Conservation (phyloP, 2,113 vertebrate genomes). For the Upupa epops region DNA sequence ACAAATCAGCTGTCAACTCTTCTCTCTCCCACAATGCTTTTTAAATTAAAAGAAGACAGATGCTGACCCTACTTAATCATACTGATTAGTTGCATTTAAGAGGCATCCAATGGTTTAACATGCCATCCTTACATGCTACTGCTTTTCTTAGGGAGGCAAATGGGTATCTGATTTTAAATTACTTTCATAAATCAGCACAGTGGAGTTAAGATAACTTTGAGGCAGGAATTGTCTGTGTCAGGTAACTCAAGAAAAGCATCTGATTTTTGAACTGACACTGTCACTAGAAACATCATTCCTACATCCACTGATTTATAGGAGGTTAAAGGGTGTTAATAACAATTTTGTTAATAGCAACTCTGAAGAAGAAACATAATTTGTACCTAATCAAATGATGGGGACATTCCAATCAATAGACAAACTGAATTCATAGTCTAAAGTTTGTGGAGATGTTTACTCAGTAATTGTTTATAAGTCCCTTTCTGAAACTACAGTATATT, state of each 20-base stretch:
- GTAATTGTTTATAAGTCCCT: background rate
- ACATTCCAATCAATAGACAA: background rate
- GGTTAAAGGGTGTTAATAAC: background rate
- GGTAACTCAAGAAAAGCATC: background rate
- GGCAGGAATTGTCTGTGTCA: background rate
- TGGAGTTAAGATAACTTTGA: background rate
- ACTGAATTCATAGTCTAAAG: background rate
- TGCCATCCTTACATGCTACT: background rate
- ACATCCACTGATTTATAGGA: background rate
- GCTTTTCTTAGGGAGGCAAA: background rate
- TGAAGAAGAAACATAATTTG: background rate
- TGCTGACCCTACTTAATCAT: slow-evolving; percentile 1
- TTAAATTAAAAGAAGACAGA: slow-evolving; percentile 3
- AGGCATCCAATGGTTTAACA: background rate
- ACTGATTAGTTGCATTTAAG: background rate
- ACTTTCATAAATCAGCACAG: background rate
- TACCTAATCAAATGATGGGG: background rate
- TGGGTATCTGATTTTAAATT: background rate
- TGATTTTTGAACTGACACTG: background rate
- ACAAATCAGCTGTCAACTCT: background rate
- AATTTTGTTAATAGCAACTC: background rate
- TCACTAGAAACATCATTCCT: background rate
- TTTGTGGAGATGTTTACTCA: background rate
- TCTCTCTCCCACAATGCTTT: background rate
- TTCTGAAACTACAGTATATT: background rate